Base-by-base conservation (phyloP, 2,888 invertebrate species). In the Lepidonotus clava region DNA sequence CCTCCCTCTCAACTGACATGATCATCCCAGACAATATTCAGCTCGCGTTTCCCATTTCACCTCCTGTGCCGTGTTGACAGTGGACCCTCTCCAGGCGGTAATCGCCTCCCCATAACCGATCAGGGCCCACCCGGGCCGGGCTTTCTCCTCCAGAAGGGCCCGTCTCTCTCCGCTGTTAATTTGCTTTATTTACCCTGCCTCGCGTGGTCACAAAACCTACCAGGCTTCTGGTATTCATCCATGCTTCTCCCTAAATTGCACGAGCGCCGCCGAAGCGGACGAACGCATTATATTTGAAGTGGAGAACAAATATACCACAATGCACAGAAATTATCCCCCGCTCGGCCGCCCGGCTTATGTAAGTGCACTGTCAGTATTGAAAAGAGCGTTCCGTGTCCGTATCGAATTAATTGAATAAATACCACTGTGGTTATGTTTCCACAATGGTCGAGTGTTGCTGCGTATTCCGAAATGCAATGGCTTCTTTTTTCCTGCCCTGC, bases 321-420 rank as follows among this genome's bases (percentile, higher is more conserved):
- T 46, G 51, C 51, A 24, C 41, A 46, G 80, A 41, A 80, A 46
- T 32, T 80, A 40, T 36, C 76, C 76, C 40, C 38, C 40, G 36
- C 38, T 18, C 1, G 76, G 21, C n/a, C 76, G 38, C 6, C 21
- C 38, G 14, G 46, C 46, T 80, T 80, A 80, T 80, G 51, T 80
- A 80, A 80, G 80, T 41, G 80, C 51, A 51, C 51, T 80, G 80
- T 51, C 80, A 46, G 80, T 51, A 80, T 80, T 80, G 80, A 80
- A 80, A 80, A 80, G 80, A 28, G 80, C 51, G 51, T 46, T 80
- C 24, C 51, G 80, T 46, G 80, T 80, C 80, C 80, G 80, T 80
- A 80, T 80, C 80, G 51, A 46, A 80, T 80, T 80, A 80, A 80
- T 80, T 80, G 80, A 80, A 80, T 80, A 46, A 80, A 80, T 80